Evolutionary conservation across 2,113 vertebrate species (phyloP).

Genomic region (Sturnira hondurensis): DNA sequence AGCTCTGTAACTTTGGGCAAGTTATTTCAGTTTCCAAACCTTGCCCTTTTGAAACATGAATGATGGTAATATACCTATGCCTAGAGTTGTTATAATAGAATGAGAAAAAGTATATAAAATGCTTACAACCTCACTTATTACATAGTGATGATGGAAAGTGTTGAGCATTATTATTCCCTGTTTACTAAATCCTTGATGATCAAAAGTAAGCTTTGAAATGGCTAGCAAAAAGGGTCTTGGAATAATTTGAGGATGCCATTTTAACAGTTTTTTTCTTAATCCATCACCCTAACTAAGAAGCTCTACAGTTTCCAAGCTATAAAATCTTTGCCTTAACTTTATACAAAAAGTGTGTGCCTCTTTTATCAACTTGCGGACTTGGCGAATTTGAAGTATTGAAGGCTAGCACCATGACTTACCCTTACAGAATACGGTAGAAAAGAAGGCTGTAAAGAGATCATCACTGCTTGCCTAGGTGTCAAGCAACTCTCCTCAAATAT

Average conservation of each 20-base stretch:
- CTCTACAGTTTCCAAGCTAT: not conserved
- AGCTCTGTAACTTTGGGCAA: not conserved
- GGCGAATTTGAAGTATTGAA: not conserved
- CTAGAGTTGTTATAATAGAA: not conserved
- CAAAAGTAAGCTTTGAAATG: not conserved
- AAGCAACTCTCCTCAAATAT: not conserved
- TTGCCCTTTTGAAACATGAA: not conserved
- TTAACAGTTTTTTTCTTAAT: not conserved
- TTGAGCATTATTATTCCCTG: not conserved
- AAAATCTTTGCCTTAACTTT: not conserved
- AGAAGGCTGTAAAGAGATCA: not conserved
- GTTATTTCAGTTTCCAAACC: not conserved
- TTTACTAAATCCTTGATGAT: not conserved
- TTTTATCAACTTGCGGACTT: not conserved
- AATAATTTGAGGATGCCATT: not conserved
- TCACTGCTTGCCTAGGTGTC: not conserved
- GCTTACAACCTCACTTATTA: not conserved
- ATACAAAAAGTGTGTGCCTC: not conserved
- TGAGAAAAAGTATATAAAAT: conserved; percentile 1
- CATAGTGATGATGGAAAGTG: not conserved
- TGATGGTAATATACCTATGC: not conserved
- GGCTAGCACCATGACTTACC: not conserved
- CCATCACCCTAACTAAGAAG: not conserved
- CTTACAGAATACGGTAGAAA: not conserved
- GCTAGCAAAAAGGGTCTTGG: not conserved